Evolutionary conservation across 2,113 vertebrate genomes (phyloP), one percentile per base, ranked within the genome.

Genomic region (Ictalurus punctatus): DNA sequence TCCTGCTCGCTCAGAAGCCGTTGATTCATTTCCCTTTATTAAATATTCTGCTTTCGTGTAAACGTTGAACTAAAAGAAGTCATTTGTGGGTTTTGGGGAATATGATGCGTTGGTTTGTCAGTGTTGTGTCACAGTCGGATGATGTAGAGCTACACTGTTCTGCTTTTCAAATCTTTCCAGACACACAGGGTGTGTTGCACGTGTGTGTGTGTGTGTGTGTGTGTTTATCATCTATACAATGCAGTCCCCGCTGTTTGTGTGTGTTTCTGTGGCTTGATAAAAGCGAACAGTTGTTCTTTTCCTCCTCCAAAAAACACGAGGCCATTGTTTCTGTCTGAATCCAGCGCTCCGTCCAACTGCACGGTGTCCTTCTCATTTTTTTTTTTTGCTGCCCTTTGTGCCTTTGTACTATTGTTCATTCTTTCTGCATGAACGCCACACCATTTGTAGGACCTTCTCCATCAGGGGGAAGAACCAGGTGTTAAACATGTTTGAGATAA

Each of bases 361-460:
- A 37, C 81, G 13, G 4, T 34, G 48, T 27, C n/a, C n/a, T 23
- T 58, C 19, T 58, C 58, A n/a, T n/a, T 8, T 34, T 2, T 19
- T 83, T 8, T 37, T 34, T 23, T 12, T 9, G 23, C 30, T 25
- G 17, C 21, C 52, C 5, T 37, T 86, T 78, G 59, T n/a, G 83
- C 23, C 44, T 19, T 67, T n/a, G 44, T 85, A 37, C 85, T 65
- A 30, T 79, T 79, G 73, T 86, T 79, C 3, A 30, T 78, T 79
- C 37, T 48, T 58, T 78, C 56, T 52, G 27, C 48, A 56, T 56
- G 78, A 80, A 17, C 14, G 14, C 44, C 6, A 48, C 6, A 27
- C 48, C 48, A 7, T 79, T 27, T 79, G 27, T 79, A 54, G 1
- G 4, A 79, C 25, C 25, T 54, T 54, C 48, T 54, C 48, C 85